Evolutionary conservation across 2,888 invertebrate species (phyloP), one percentile per base, ranked within the genome.

Genomic region (Papilio demoleus): DNA sequence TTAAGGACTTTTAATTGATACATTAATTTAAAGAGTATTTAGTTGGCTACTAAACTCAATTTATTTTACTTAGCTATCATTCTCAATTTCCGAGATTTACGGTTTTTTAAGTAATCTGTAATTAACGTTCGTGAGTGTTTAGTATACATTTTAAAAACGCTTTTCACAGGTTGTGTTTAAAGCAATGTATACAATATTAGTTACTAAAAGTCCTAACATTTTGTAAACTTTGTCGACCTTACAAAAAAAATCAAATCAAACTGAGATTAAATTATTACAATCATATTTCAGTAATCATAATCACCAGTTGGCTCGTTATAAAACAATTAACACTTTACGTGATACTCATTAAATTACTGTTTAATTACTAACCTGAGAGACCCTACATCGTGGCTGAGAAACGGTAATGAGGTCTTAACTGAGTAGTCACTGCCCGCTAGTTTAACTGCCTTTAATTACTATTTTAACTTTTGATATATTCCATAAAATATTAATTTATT

Each of bases 261-360:
- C n/a, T n/a, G n/a, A n/a, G n/a, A n/a, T n/a, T n/a, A n/a, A n/a
- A n/a, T n/a, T n/a, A n/a, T n/a, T n/a, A n/a, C n/a, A n/a, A n/a
- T n/a, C n/a, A n/a, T n/a, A n/a, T n/a, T n/a, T n/a, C n/a, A 63
- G 50, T 47, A 50, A 34, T 50, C 14, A 50, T 50, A 47, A 63
- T 47, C 63, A 14, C 36, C 4, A 3, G 22, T 19, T 9, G 4
- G 50, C 24, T 63, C 50, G 36, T 63, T 63, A 34, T 50, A 50
- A 47, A 63, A 63, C 36, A 63, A 63, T 63, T 63, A 63, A 63
- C 34, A 63, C 62, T 47, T 61, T 42, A 61, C 17, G 11, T 24
- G 24, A 50, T 24, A 27, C 27, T 53, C 8, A 27, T 53, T 24
- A 53, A 53, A 53, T 53, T 27, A 53, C 6, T n/a, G 6, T 5